Base-by-base conservation (phyloP, 2,113 vertebrate species). In the Triplophysa siluroides region DNA sequence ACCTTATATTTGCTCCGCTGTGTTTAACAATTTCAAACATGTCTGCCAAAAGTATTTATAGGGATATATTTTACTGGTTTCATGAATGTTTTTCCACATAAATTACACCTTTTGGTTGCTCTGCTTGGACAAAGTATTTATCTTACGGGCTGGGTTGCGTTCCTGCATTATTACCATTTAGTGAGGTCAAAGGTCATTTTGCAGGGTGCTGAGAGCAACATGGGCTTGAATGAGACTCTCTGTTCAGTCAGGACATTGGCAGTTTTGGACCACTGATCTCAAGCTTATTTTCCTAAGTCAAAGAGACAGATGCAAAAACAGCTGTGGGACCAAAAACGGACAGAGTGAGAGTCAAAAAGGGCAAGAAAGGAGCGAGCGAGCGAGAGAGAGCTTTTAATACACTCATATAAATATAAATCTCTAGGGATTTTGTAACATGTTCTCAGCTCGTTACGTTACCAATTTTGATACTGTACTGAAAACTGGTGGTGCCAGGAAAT, bases 171-270 rank as follows among this genome's bases (percentile, higher is more conserved):
- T 50, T 43, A 77, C 65, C 50, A 84, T 70, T 18, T 8, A 33
- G 47, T 24, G 50, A 54, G 61, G 77, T 41, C 66, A 79, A 33
- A 69, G 72, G 70, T 78, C 79, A 50, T 47, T 47, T 81, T 67
- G 71, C 60, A 72, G 60, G 66, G 47, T 8, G 4, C 18, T 61
- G 64, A 76, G 69, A 60, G 71, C 74, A 65, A 75, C 38, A 60
- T 7, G 1, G 66, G 26, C 23, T 29, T 84, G 62, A 84, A 79
- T 70, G 26, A 65, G 41, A 45, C 14, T 23, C 76, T 71, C 38
- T 78, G 75, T 80, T 78, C n/a, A 8, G 21, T 41, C 24, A 8
- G 38, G 45, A 47, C 29, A 29, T 41, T 65, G 66, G 8, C 54
- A 10, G 63, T 18, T 54, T 73, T 63, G 73, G 68, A 62, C 50